Base-by-base conservation (phyloP, 2,113 vertebrate species). In the Taurulus bubalis region DNA sequence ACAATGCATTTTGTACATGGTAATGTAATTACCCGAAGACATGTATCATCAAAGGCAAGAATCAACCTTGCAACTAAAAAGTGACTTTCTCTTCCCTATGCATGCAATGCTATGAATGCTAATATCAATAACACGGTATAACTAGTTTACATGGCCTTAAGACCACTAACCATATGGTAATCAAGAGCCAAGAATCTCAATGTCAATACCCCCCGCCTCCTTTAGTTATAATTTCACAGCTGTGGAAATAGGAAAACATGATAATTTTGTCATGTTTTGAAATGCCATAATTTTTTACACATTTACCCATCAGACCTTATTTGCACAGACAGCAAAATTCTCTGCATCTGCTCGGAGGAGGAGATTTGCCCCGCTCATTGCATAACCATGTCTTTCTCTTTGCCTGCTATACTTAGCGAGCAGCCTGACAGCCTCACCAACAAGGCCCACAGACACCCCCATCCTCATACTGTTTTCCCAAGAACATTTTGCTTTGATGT, bases 401-500 rank as follows among this genome's bases (percentile, higher is more conserved):
- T 75, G 77, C 85, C 83, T 24, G 87, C 86, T 92, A 90, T 87
- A 88, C 83, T 87, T 89, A 89, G 87, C 81, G 77, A 85, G 80
- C 47, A 89, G 77, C 74, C 86, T 89, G 89, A 85, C 85, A 86
- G 84, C 73, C 75, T 92, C 76, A 74, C 69, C 82, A 84, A 67
- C 82, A 84, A 68, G 70, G 72, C 78, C 84, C 78, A 75, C 85
- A 89, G 88, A 89, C 81, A 85, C 85, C 77, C 84, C 81, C 75
- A 86, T 89, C 76, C 83, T 74, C 85, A 62, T 85, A 70, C 80
- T 71, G 88, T 55, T 89, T 92, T 90, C 85, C 87, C 79, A 82
- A 87, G 75, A 87, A 87, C 89, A 81, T 85, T 84, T 69, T 58
- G 56, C 90, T 91, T 91, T 93, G 90, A 92, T 92, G 84, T 87